phyloP scores from a whole-genome alignment of 2,797 vertebrate genomes.

The Protosalanx chinensis region DNA sequence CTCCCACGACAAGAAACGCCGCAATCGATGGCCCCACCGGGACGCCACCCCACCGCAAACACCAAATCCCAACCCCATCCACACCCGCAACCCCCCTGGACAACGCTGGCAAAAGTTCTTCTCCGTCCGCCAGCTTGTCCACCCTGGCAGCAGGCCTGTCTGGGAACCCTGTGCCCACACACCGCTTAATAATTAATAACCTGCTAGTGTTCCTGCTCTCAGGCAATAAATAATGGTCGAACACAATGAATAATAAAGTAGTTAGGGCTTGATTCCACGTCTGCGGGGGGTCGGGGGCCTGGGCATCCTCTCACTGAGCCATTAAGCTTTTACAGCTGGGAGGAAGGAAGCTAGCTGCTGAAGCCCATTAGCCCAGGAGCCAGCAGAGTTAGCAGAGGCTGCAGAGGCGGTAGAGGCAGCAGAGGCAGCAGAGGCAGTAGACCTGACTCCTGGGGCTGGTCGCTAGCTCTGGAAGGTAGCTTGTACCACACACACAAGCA shows the following conservation, averaged over 20 bases:
- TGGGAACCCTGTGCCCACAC: slow-evolving; percentile 36
- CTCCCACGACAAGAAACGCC: no score
- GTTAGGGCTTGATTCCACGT: slow-evolving; percentile 42
- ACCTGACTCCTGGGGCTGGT: slow-evolving; percentile 8
- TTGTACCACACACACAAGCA: slow-evolving; percentile 15
- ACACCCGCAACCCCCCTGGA: not conserved
- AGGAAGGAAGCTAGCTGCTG: slow-evolving; percentile 34
- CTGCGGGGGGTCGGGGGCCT: slow-evolving; percentile 9
- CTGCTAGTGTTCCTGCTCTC: slow-evolving; percentile 58
- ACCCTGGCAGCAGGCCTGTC: slow-evolving; percentile 2
- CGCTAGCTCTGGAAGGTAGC: slow-evolving; percentile 25
- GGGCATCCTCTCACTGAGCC: slow-evolving; percentile 40
- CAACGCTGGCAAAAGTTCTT: no score
- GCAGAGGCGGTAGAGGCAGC: not conserved
- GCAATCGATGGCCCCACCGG: not conserved
- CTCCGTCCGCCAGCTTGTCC: no score
- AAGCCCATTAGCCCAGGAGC: slow-evolving; percentile 47
- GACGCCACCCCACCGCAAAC: not conserved
- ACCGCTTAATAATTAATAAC: slow-evolving; percentile 62
- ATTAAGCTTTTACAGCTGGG: slow-evolving; percentile 48
- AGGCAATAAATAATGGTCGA: slow-evolving; percentile 60
- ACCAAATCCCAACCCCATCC: not conserved
- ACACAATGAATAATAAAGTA: slow-evolving; percentile 58
- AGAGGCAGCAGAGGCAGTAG: not conserved
- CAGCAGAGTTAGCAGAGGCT: slow-evolving; percentile 34